Evolutionary conservation across 2,113 vertebrate species (phyloP).

Genomic region (Sceloporus undulatus): DNA sequence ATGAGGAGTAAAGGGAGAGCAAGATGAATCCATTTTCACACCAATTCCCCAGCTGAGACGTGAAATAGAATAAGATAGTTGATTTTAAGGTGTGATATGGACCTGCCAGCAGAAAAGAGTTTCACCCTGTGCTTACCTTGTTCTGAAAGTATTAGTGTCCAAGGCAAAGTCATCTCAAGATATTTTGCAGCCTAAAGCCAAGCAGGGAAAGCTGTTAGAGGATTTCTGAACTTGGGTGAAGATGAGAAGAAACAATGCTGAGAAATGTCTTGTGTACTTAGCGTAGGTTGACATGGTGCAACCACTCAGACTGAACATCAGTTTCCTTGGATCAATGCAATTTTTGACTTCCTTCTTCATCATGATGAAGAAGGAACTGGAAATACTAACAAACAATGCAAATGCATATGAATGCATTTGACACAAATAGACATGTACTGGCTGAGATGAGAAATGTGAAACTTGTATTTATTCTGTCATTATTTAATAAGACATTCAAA

Average conservation of each 20-base stretch:
- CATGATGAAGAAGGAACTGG: conserved; percentile 44
- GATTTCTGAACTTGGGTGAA: too few relatives aligned
- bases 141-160: not conserved
- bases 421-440: conserved; percentile 10
- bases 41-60: conserved; percentile 37
- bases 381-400: conserved; percentile 21
- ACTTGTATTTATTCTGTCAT: conserved; percentile 54
- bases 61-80: not conserved
- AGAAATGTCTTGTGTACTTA: too few relatives aligned
- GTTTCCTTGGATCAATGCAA: not conserved
- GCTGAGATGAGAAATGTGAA: conserved; percentile 53
- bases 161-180: not conserved
- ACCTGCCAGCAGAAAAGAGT: too few relatives aligned
- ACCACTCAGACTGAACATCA: not conserved
- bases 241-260: too few relatives aligned
- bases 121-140: not conserved
- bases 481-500: conserved; percentile 37
- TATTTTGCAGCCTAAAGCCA: not conserved
- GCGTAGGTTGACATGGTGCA: not conserved
- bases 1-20: conserved; percentile 34
- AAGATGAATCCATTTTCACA: conserved; percentile 52
- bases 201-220: not conserved
- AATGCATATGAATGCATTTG: not conserved
- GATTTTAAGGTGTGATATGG: not conserved
- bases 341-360: conserved; percentile 50